Base-by-base conservation (phyloP, 2,113 vertebrate species). In the Takifugu bimaculatus region DNA sequence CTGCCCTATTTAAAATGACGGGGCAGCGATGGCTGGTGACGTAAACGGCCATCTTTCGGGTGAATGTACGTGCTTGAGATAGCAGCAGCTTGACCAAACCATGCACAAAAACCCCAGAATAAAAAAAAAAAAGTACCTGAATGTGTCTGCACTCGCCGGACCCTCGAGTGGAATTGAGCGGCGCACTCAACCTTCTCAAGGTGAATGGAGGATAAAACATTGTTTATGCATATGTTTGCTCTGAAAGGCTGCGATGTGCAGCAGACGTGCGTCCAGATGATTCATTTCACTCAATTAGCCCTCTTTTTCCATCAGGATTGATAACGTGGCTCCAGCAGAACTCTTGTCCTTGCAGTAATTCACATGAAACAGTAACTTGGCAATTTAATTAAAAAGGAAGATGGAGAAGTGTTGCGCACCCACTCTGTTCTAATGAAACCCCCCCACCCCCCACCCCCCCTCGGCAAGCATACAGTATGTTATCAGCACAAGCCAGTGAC, bases 381-480 rank as follows among this genome's bases (percentile, higher is more conserved):
- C 54, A 65, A 65, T 84, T 79, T 75, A 83, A 83, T 80, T 77
- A 67, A 77, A 70, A 65, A 20, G 12, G 48, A 62, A 71, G 71
- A 79, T 63, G 64, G 58, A 81, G 65, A 77, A 67, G 54, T 73
- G 72, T 74, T 65, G 32, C 43, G 51, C 60, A 59, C 72, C 74
- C 83, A 77, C 74, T 78, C 59, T 42, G 15, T 73, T 75, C 45
- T 63, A 76, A 68, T 80, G 78, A 80, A 75, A 74, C 69, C 72
- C 62, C 59, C 70, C 72, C 69, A 70, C 62, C 59, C 70, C 72
- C 52, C 4, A 45, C 75, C 69, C 4, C 71, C 27, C 35, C 35
- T 10, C 35, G 11, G 35, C 35, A 39, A 39, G 35, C 35, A 10
- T 60, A 64, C 50, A 71, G 71, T 77, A 61, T 42, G 68, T 81